Base-by-base conservation (phyloP, 1,140 invertebrate species). In the Hirudo medicinalis region DNA sequence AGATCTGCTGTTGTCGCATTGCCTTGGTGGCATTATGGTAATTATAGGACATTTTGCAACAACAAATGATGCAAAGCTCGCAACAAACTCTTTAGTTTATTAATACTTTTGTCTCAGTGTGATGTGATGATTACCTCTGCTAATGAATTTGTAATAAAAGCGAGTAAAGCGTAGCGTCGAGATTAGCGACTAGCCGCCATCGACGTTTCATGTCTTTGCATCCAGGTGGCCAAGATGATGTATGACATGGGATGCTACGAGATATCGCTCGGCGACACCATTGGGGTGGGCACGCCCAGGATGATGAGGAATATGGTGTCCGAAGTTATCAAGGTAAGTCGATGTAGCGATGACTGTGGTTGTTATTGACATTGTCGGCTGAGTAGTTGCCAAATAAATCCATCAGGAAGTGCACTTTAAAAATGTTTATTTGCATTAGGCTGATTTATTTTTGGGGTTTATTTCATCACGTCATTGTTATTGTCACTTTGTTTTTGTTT, bases 211-310 rank as follows among this genome's bases (percentile, higher is more conserved):
- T 5, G 36, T 43, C 20, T 68, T 27, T 32, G 8, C 36, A 29
- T 72, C 32, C 53, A 89, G 81, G 86, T 94, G 78, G 87, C 88
- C 2, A 86, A 88, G 75, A 82, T 85, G 13, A 82, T 99, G 73
- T 85, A 91, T 43, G 83, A 88, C 54, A 86, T 92, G 83, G 84
- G 84, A 40, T 85, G 84, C 74, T 96, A 95, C 81, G 94, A 97
- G 84, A 87, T 99, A 54, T 97, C 93, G 8, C 81, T 99, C 9
- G 96, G 94, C 0, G 96, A 99, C 79, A 99, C 96, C 0, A 97
- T 98, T 67, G 96, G 96, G 3, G 89, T 96, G 9, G 96, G 93
- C 29, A 96, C 92, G 0, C 92, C 91, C 0, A 89, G 88, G 2
- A 87, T 87, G 29, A 89, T 97, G 75, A 84, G 86, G 32, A 27